Conservation (phyloP, 2,113 vertebrate genomes). For the Pyrgilauda ruficollis region DNA sequence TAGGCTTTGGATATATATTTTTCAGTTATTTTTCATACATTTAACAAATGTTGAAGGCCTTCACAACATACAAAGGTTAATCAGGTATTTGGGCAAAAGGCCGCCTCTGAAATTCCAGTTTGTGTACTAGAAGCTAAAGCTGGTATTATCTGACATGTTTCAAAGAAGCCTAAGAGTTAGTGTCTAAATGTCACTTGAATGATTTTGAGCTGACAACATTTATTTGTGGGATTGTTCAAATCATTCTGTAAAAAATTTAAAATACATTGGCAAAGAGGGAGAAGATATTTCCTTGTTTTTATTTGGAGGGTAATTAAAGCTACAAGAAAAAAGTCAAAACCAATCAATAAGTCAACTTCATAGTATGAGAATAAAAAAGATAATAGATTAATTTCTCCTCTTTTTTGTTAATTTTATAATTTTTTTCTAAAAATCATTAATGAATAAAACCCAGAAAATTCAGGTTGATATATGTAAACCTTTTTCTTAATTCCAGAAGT, state of each 20-base stretch:
- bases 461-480: fast-evolving
- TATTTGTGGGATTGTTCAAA: neutral
- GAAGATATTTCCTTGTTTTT: neutral
- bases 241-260: neutral
- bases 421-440: neutral
- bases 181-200: neutral
- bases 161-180: neutral
- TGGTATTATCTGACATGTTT: neutral
- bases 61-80: neutral
- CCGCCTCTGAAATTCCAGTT: neutral
- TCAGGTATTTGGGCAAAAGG: neutral
- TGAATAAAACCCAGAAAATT: neutral
- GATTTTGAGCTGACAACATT: neutral
- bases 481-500: neutral
- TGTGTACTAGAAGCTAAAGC: neutral
- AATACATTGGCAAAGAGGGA: neutral
- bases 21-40: neutral
- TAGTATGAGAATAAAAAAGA: neutral
- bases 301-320: neutral
- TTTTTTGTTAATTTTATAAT: neutral
- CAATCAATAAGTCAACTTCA: neutral
- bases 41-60: neutral
- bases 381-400: neutral
- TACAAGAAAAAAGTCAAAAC: neutral
- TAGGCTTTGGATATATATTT: neutral